Base-by-base conservation (phyloP, 2,888 invertebrate genomes). In the Sisyra nigra region DNA sequence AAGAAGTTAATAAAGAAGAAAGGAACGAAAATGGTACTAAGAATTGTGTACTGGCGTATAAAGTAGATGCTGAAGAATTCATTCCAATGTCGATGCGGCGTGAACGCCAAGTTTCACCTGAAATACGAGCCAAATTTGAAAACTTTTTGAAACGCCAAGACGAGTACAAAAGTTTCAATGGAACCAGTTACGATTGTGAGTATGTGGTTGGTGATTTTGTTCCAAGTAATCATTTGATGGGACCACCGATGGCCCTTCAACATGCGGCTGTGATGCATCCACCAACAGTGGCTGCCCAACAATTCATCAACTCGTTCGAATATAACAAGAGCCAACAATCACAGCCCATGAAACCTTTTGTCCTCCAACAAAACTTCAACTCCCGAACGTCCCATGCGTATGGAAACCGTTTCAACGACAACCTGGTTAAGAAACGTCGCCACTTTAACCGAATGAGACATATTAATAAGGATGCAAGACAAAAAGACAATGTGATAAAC, bases 61-160 rank as follows among this genome's bases (percentile, higher is more conserved):
- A 46, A 10, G 58, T 62, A 7, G 63, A 64, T 46, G 64, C 64
- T 3, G 58, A 63, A 55, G 63, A 63, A 50, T 64, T 64, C 49
- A 49, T 63, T n/a, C 64, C 63, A 3, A 53, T 61, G 44, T 52
- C 55, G n/a, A 57, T 57, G 42, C 53, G 56, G 33, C 47, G 47
- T 3, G 47, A 49, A 14, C 50, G 51, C 39, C 48, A 49, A n/a
- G 19, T n/a, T 13, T 13, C 19, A 4, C 33, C 18, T 7, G 43
- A 43, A 31, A 11, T 43, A 18, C 43, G 43, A 8, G 38, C 30
- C 13, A 43, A 43, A 18, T 43, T 43, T 38, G 43, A 43, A 31
- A 43, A 43, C 15, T 43, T 37, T 37, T 31, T 43, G 10, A 43
- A 43, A 11, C 33, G 43, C 2, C 37, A 43, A 19, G 30, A 33